These are phyloP conservation scores for Plebejus anna DNA, from an alignment of 2,888 invertebrate species.

Conservation along the genomic window DNA sequence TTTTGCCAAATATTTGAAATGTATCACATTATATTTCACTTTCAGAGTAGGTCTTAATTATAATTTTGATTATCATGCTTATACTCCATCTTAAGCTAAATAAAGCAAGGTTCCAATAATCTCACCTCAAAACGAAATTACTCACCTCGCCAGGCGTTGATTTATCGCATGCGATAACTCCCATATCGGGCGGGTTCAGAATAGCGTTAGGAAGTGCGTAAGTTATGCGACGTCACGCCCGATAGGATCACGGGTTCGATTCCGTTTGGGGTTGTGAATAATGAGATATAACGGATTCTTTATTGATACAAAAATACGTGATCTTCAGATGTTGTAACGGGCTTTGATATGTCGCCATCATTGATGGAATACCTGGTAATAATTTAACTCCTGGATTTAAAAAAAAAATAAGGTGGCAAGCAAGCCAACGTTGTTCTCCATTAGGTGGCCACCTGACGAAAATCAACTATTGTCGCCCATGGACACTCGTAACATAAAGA, in stretches of 20 bases:
- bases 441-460: no score
- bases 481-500: no score
- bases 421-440: no score
- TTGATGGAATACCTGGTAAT: not conserved
- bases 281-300: constrained; percentile 49
- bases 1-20: no score
- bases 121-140: constrained; percentile 5
- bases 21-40: no score
- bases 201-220: constrained; percentile 45
- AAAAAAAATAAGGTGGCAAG: not conserved
- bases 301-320: not conserved
- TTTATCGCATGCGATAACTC: constrained; percentile 27
- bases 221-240: constrained; percentile 66
- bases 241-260: constrained; percentile 73
- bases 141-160: not conserved
- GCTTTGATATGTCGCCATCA: not conserved
- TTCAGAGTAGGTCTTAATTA: no score
- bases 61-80: not conserved
- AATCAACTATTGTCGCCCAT: no score
- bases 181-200: constrained; percentile 40
- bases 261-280: constrained; percentile 44
- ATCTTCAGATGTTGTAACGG: not conserved
- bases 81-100: not conserved
- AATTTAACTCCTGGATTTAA: not conserved
- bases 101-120: constrained; percentile 9